phyloP scores from a whole-genome alignment of 2,113 vertebrate species.

The Trematocara stigmaticum region DNA sequence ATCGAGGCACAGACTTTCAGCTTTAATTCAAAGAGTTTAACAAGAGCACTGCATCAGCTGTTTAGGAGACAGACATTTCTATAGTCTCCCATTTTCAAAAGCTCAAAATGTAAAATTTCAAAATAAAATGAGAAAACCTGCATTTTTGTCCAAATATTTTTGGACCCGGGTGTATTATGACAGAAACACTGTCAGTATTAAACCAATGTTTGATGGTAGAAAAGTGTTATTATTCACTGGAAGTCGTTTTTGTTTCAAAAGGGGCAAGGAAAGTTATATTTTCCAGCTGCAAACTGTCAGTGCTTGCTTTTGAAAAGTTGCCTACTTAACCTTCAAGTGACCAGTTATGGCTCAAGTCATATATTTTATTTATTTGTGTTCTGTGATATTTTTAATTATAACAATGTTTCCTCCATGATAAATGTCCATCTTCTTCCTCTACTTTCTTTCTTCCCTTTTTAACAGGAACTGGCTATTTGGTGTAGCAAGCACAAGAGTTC shows the following conservation, averaged over 20 bases:
- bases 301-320: neutral
- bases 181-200: neutral
- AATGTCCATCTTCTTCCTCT: neutral
- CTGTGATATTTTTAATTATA: too few species aligned
- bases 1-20: neutral
- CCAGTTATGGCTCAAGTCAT: neutral
- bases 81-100: neutral
- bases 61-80: neutral
- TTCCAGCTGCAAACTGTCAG: neutral
- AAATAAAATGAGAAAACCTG: neutral
- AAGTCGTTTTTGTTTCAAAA: neutral
- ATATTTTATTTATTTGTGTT: neutral
- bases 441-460: neutral
- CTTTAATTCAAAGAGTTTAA: neutral
- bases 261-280: neutral
- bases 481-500: neutral
- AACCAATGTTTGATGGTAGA: neutral
- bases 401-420: neutral
- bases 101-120: too few species aligned
- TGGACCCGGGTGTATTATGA: neutral
- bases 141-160: neutral
- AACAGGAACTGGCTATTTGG: neutral
- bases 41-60: neutral
- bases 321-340: neutral
- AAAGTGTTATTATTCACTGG: neutral